phyloP scores from a whole-genome alignment of 2,797 vertebrate genomes.

The Remorina albescens region DNA sequence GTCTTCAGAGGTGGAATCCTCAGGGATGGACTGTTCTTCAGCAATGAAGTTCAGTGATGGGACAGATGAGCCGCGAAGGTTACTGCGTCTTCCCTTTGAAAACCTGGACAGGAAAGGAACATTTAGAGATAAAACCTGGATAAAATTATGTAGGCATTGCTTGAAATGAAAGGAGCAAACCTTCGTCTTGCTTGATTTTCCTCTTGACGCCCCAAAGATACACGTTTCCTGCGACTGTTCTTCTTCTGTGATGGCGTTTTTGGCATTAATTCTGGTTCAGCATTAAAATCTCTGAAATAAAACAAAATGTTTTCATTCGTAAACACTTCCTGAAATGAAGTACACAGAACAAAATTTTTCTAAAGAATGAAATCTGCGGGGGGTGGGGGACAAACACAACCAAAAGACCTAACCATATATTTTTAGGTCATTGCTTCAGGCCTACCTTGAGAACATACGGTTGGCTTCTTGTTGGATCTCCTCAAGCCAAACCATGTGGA shows the following conservation, averaged over 20 bases:
- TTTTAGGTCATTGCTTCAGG: neutral
- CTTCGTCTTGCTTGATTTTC: conserved; percentile 86
- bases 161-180: conserved; percentile 74
- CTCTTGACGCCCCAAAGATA: conserved; percentile 83
- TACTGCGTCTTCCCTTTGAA: conserved; percentile 85
- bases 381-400: neutral
- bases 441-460: conserved; percentile 91
- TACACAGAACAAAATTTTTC: neutral
- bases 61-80: conserved; percentile 81
- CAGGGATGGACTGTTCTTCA: conserved; percentile 62
- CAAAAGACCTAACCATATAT: neutral
- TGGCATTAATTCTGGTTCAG: conserved; percentile 92
- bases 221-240: conserved; percentile 86
- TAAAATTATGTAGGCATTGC: neutral
- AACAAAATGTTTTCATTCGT: neutral
- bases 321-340: neutral
- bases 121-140: neutral
- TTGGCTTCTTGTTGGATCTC: conserved; percentile 92
- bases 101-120: conserved; percentile 64
- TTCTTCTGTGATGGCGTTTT: conserved; percentile 95
- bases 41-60: conserved; percentile 75
- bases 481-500: conserved; percentile 91
- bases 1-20: conserved; percentile 45
- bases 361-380: neutral
- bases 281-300: conserved; percentile 86